Percentiles rank a stretch among this genome's conserved stretches.
phyloP scores from a whole-genome alignment of 2,888 invertebrate species.

The Synergus umbraculus region DNA sequence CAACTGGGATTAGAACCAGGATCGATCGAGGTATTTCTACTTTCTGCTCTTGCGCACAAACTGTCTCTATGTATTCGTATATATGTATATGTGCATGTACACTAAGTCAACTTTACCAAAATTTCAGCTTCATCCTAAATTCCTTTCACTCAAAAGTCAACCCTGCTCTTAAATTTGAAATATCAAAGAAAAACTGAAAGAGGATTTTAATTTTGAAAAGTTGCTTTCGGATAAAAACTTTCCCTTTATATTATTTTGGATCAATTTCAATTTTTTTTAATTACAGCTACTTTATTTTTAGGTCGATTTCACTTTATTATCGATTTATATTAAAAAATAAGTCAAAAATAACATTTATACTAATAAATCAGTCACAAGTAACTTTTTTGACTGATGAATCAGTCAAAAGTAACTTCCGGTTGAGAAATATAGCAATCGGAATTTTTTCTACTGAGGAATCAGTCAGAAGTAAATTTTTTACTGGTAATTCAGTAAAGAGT shows the following conservation, averaged over 20 bases:
- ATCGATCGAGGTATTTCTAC: conserved; percentile 69
- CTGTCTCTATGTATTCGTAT: conserved; percentile 46
- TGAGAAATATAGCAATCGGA: no score
- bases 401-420: no score
- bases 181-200: background rate
- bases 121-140: background rate
- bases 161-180: background rate
- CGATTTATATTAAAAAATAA: no score
- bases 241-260: background rate
- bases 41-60: conserved; percentile 68
- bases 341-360: no score
- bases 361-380: no score
- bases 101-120: conserved; percentile 57
- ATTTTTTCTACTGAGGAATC: no score
- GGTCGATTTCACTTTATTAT: no score
- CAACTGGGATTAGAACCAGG: conserved; percentile 56
- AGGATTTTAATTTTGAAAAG: background rate
- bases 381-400: no score
- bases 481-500: no score
- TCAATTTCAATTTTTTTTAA: background rate
- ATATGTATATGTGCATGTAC: conserved; percentile 1
- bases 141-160: conserved; percentile 3
- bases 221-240: background rate
- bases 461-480: no score
- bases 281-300: no score